Evolutionary conservation across 2,797 vertebrate genomes (phyloP).

Genomic region (Hippocampus kuda): DNA sequence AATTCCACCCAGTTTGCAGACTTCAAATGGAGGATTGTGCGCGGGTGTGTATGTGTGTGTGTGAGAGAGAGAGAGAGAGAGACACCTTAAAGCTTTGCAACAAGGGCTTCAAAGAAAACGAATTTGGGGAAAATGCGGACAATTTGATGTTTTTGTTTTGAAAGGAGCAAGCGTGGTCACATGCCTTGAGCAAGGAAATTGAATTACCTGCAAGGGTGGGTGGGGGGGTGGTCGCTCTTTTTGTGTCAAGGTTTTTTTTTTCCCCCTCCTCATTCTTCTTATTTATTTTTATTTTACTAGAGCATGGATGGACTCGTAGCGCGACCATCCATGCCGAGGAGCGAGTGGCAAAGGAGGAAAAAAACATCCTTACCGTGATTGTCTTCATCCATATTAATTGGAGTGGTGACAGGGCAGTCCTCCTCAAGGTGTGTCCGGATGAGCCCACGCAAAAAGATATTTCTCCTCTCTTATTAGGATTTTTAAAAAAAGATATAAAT

Average conservation of each 20-base stretch:
- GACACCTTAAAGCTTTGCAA: constrained; percentile 41
- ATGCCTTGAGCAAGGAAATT: not conserved
- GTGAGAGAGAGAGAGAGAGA: constrained; percentile 5
- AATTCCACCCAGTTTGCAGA: constrained; percentile 34
- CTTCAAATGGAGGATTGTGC: constrained; percentile 30
- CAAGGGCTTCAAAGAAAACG: constrained; percentile 33
- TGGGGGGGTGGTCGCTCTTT: not conserved
- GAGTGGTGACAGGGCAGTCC: constrained; percentile 24
- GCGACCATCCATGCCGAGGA: constrained; percentile 19
- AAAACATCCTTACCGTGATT: constrained; percentile 61
- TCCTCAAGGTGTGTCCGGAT: constrained; percentile 23
- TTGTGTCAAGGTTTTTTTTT: not conserved
- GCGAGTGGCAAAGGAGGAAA: constrained; percentile 8
- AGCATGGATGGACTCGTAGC: not conserved
- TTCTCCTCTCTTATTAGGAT: constrained; percentile 6
- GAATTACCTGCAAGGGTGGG: not conserved
- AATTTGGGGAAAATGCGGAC: constrained; percentile 10
- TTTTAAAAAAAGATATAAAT: not conserved
- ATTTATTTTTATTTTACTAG: not conserved
- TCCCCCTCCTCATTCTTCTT: too few species aligned
- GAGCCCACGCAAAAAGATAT: constrained; percentile 3
- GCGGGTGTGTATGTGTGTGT: too few species aligned
- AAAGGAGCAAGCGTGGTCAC: not conserved
- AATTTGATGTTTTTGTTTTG: not conserved
- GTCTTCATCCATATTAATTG: constrained; percentile 65